phyloP scores from a whole-genome alignment of 1,140 invertebrate genomes.

The Apolygus lucorum region DNA sequence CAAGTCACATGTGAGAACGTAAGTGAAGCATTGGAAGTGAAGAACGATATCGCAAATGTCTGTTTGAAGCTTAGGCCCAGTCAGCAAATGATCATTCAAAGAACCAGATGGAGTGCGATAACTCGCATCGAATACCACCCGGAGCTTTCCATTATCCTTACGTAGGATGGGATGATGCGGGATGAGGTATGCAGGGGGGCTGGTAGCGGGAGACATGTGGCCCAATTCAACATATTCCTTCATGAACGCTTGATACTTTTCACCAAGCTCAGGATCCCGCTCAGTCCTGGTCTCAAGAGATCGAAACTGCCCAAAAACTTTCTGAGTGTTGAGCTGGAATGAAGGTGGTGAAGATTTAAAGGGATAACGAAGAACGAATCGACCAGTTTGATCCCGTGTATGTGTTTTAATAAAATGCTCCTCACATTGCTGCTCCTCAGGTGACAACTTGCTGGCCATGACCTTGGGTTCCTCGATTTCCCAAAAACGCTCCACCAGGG shows the following conservation, averaged over 20 bases:
- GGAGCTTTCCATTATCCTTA: too few relatives aligned
- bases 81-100: slow-evolving; percentile 6
- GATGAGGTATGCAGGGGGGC: slow-evolving; percentile 26
- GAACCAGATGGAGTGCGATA: slow-evolving; percentile 33
- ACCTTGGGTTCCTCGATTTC: not conserved
- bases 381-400: not conserved
- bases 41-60: slow-evolving; percentile 35
- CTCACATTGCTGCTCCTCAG: not conserved
- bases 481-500: not conserved
- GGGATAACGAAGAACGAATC: not conserved
- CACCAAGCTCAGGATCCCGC: not conserved
- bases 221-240: too few relatives aligned
- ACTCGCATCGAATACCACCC: too few relatives aligned
- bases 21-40: too few relatives aligned
- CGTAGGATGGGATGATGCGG: slow-evolving; percentile 37
- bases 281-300: not conserved
- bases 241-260: too few relatives aligned
- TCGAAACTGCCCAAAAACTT: not conserved
- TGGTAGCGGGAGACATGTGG: too few relatives aligned
- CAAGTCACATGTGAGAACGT: slow-evolving; percentile 40
- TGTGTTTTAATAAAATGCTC: not conserved
- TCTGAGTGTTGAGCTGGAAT: not conserved
- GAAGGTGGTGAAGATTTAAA: too few relatives aligned
- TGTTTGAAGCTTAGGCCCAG: slow-evolving; percentile 13
- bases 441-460: not conserved